Base-by-base conservation (phyloP, 2,888 invertebrate genomes). In the Nebria brevicollis region DNA sequence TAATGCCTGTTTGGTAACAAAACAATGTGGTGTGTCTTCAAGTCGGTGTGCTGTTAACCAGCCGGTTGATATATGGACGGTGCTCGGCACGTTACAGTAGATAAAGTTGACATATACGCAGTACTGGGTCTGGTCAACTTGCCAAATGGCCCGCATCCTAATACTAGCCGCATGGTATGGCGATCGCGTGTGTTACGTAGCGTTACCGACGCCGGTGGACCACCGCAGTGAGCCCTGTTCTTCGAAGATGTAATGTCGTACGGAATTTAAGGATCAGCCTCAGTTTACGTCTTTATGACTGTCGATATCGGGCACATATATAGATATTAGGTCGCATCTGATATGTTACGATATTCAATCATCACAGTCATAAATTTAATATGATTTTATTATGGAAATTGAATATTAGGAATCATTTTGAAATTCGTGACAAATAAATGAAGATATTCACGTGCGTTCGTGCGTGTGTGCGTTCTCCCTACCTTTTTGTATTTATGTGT, bases 31-130 rank as follows among this genome's bases (percentile, higher is more conserved):
- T 54, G 54, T 54, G 54, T 54, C 54, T 54, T 54, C 11, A 54
- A 54, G 54, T 54, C 54, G 54, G 4, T 13, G 54, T 54, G 54
- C 54, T 54, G 54, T 54, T 54, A 54, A 54, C 54, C 54, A 54
- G 54, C 54, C 13, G 13, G 54, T 13, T 54, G 54, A 54, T 54
- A 54, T 54, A 54, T 54, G 54, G 54, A 6, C 54, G 54, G 54
- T 54, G 54, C 13, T 54, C 54, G 54, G 54, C 54, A 8, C 54
- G 78, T 78, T 78, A 78, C 78, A 78, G 41, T 78, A 78, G 78
- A 78, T 78, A 78, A 78, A 78, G 72, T 78, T 78, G 78, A 78
- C 73, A 72, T 77, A 77, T 77, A 72, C 72, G 77, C 72, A 72
- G 77, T 13, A 77, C 34, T 64, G 42, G 64, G 72, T 20, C 43